Evolutionary conservation across 2,797 vertebrate species (phyloP).

Genomic region (Dermochelys coriacea): DNA sequence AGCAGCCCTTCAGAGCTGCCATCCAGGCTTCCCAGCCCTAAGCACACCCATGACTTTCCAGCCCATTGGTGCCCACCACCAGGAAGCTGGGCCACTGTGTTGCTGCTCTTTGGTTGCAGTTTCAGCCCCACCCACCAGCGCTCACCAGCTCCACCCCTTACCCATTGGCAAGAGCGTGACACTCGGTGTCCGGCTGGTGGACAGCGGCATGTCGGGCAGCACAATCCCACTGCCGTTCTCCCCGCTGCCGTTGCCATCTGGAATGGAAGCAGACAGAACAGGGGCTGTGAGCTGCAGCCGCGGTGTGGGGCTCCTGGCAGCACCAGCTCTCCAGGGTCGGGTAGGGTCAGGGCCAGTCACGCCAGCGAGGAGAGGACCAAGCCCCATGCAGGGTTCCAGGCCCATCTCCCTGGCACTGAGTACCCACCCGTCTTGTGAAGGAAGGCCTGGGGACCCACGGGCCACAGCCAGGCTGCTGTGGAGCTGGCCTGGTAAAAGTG

Average conservation of each 20-base stretch:
- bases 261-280: background rate
- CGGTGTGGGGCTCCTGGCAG: background rate
- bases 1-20: background rate
- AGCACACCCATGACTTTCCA: too few relatives aligned
- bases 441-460: too few relatives aligned
- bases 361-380: too few relatives aligned
- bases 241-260: constrained; percentile 72
- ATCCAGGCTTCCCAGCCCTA: too few relatives aligned
- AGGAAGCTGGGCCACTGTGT: too few relatives aligned
- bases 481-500: too few relatives aligned
- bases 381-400: too few relatives aligned
- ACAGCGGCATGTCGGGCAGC: fast-evolving
- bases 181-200: fast-evolving
- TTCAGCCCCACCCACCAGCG: background rate
- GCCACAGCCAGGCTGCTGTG: too few relatives aligned
- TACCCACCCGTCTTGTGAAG: too few relatives aligned
- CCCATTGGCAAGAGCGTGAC: constrained; percentile 50
- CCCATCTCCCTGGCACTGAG: too few relatives aligned
- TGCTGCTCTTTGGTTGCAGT: background rate
- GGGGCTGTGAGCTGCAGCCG: background rate
- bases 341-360: too few relatives aligned
- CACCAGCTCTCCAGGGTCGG: too few relatives aligned
- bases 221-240: constrained; percentile 59
- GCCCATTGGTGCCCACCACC: background rate
- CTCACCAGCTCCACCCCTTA: constrained; percentile 21